phyloP scores from a whole-genome alignment of 1,140 invertebrate genomes.

The Cataglyphis hispanica region DNA sequence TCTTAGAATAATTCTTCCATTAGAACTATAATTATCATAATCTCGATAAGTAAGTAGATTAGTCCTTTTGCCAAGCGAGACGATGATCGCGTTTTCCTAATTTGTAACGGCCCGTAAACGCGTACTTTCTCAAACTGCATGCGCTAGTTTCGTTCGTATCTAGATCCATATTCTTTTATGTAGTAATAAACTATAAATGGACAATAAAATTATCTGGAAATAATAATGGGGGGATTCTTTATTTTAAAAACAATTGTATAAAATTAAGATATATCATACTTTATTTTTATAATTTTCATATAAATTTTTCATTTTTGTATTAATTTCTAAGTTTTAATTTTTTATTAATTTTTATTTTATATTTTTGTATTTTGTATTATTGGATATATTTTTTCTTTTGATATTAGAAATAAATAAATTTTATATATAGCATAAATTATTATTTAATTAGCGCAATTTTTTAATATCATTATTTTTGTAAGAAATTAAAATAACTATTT shows the following conservation, averaged over 20 bases:
- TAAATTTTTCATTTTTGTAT: no score
- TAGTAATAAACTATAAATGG: neutral
- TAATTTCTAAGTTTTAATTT: no score
- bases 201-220: neutral
- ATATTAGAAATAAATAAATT: no score
- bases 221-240: neutral
- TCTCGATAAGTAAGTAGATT: neutral
- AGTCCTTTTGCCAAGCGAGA: constrained; percentile 24
- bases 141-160: constrained; percentile 38
- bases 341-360: no score
- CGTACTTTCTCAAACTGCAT: constrained; percentile 39
- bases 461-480: no score
- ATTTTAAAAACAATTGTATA: neutral
- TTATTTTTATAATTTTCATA: no score
- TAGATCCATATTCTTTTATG: neutral
- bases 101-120: constrained; percentile 56
- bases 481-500: no score
- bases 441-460: no score
- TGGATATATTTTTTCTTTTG: no score
- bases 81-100: constrained; percentile 49
- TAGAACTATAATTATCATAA: constrained; percentile 29
- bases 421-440: no score
- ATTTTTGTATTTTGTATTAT: no score
- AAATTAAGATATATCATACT: neutral
- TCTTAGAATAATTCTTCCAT: constrained; percentile 31